Conservation (phyloP, 2,797 vertebrate genomes). For the Pseudomugil tenellus region DNA sequence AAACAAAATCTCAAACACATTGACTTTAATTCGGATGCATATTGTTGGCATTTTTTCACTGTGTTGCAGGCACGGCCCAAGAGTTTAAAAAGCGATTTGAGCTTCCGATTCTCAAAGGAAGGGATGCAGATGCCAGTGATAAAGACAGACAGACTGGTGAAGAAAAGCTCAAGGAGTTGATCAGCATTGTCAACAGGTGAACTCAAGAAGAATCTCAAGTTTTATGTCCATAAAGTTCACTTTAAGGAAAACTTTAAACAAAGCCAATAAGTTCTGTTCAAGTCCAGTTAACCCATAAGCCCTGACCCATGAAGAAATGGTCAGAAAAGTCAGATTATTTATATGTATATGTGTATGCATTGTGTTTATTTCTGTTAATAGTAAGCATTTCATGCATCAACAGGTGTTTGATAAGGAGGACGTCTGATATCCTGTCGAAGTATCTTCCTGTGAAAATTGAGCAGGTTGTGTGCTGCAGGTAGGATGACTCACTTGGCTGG, state of each 20-base stretch:
- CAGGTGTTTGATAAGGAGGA: constrained; percentile 96
- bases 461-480: constrained; percentile 98
- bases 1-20: neutral
- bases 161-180: constrained; percentile 93
- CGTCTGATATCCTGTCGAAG: constrained; percentile 96
- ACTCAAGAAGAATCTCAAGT: neutral
- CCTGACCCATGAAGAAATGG: too few relatives aligned
- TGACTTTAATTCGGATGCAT: neutral
- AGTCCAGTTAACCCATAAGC: neutral
- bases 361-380: neutral
- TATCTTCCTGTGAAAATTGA: constrained; percentile 98
- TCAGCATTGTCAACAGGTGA: constrained; percentile 93
- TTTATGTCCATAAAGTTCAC: neutral
- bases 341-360: neutral
- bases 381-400: constrained; percentile 10
- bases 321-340: too few relatives aligned
- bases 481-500: constrained; percentile 24
- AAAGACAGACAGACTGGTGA: constrained; percentile 88
- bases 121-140: constrained; percentile 92
- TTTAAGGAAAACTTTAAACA: neutral
- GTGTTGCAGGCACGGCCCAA: constrained; percentile 88
- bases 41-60: neutral
- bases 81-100: constrained; percentile 98
- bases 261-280: neutral
- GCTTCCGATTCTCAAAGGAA: constrained; percentile 93